Evolutionary conservation across 2,888 invertebrate species (phyloP).

Genomic region (Epirrhoe tristata): DNA sequence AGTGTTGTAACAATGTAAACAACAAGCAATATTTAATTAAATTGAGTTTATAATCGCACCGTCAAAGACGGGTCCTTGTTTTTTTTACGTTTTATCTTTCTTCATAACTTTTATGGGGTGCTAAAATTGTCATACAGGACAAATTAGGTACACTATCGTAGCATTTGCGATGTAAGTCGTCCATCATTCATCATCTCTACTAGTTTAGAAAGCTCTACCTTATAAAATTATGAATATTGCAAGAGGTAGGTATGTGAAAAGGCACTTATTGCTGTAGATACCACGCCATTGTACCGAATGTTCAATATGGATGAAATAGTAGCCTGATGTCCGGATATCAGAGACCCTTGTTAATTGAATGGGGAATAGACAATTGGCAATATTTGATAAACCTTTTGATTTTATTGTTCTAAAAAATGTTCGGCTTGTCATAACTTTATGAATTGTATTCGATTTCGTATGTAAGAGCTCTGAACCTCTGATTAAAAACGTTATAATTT

Average conservation of each 20-base stretch:
- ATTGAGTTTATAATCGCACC: no score
- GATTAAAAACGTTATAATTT: no score
- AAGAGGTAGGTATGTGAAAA: neutral
- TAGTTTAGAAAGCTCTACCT: no score
- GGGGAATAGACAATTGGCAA: conserved; percentile 4
- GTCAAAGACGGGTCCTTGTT: no score
- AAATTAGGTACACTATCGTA: no score
- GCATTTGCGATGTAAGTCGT: no score
- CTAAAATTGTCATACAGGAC: no score
- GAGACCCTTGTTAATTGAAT: conserved; percentile 23
- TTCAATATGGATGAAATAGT: conserved; percentile 11
- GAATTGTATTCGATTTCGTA: neutral
- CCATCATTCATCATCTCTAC: no score
- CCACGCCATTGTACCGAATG: conserved; percentile 5
- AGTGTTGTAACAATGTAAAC: no score
- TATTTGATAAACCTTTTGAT: conserved; percentile 14
- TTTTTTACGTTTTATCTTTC: no score
- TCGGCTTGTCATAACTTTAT: neutral
- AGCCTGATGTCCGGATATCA: neutral
- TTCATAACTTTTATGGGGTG: no score
- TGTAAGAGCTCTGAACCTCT: neutral
- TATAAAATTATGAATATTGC: neutral
- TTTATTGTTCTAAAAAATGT: conserved; percentile 5
- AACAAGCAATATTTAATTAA: no score
- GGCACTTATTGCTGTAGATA: conserved; percentile 4